Percentiles rank a stretch among this genome's conserved stretches.
Evolutionary conservation across 2,888 invertebrate species (phyloP).

Genomic region (Troilus luridus): DNA sequence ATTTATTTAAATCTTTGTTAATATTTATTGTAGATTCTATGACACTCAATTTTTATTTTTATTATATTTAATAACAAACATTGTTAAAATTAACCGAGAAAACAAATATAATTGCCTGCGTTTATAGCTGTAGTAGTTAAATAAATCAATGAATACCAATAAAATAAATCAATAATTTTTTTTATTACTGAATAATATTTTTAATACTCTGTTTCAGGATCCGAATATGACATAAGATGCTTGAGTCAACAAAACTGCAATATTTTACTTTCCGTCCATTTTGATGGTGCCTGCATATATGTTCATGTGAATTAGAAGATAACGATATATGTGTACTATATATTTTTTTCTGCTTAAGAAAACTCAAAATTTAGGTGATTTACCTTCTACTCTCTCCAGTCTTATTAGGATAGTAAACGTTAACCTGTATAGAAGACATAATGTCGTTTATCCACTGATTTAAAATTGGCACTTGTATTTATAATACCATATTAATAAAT

Average conservation of each 20-base stretch:
- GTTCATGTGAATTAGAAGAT: slow-evolving; percentile 2
- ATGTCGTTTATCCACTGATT: slow-evolving; percentile 36
- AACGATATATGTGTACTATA: slow-evolving; percentile 21
- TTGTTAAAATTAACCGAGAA: too few relatives aligned
- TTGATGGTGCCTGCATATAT: slow-evolving; percentile 44
- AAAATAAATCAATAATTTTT: too few relatives aligned
- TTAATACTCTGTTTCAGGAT: slow-evolving; percentile 6
- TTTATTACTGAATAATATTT: neutral
- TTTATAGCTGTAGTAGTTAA: too few relatives aligned
- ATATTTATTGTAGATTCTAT: too few relatives aligned
- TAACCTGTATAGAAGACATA: slow-evolving; percentile 53
- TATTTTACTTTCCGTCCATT: slow-evolving; percentile 55
- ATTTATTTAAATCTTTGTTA: too few relatives aligned
- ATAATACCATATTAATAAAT: slow-evolving; percentile 52
- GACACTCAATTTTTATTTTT: too few relatives aligned
- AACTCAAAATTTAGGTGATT: slow-evolving; percentile 49
- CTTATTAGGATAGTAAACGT: slow-evolving; percentile 45
- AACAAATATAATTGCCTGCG: too few relatives aligned
- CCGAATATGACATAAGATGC: neutral
- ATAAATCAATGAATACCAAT: too few relatives aligned
- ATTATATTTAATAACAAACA: too few relatives aligned
- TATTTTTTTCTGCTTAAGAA: slow-evolving; percentile 52
- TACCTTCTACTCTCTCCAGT: slow-evolving; percentile 42
- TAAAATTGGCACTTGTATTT: slow-evolving; percentile 54
- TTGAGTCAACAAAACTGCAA: neutral